These are phyloP conservation scores for Magallana gigas DNA, from an alignment of 1,140 invertebrate genomes.

Conservation along the genomic window DNA sequence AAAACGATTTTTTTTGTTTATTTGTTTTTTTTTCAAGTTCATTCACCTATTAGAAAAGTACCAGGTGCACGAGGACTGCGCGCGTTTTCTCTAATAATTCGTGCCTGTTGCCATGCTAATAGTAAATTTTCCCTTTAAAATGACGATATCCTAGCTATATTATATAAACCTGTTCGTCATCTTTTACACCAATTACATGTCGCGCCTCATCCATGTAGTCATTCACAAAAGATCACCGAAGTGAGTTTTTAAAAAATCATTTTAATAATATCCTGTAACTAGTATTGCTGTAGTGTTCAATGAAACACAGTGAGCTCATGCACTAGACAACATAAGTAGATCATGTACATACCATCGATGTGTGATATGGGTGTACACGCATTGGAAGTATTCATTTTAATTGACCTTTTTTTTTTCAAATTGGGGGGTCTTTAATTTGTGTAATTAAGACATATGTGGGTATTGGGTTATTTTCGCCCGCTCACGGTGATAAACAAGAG, in stretches of 20 bases:
- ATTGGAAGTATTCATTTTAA: not conserved
- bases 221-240: conserved; percentile 39
- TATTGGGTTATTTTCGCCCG: conserved; percentile 1
- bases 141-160: conserved; percentile 38
- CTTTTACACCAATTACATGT: conserved; percentile 35
- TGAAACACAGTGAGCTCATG: not conserved
- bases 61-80: not conserved
- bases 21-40: conserved; percentile 24
- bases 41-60: conserved; percentile 33
- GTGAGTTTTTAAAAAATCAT: not conserved
- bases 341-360: conserved; percentile 20
- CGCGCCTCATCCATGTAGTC: conserved; percentile 37
- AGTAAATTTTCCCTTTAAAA: conserved; percentile 30
- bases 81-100: not conserved
- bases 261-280: conserved; percentile 16
- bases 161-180: no score
- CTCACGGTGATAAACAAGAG: not conserved
- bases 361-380: conserved; percentile 30
- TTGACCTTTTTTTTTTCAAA: not conserved
- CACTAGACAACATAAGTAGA: conserved; percentile 7
- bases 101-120: conserved; percentile 38
- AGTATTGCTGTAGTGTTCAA: conserved; percentile 31
- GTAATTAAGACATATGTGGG: not conserved
- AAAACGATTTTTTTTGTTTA: not conserved
- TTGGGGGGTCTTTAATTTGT: not conserved